These are phyloP conservation scores for Limulus polyphemus DNA, from an alignment of 2,888 invertebrate genomes.

Conservation along the genomic window DNA sequence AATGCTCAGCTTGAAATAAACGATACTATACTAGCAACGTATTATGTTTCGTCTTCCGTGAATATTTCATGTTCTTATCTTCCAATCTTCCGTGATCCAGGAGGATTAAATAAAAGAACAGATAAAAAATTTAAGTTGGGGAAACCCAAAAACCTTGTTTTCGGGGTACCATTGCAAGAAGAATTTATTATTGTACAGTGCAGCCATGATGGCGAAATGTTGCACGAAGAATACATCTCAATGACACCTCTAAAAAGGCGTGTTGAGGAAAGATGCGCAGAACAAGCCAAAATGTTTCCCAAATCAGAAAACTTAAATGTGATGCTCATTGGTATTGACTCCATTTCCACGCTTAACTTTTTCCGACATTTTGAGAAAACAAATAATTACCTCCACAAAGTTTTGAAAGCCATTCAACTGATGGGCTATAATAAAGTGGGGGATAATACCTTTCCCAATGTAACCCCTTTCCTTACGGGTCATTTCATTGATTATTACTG, in stretches of 20 bases:
- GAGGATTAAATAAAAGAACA: slow-evolving; percentile 9
- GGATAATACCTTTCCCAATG: slow-evolving; percentile 38
- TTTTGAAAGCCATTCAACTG: slow-evolving; percentile 56
- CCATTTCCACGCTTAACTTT: slow-evolving; percentile 65
- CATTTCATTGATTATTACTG: slow-evolving; percentile 24
- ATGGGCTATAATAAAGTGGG: slow-evolving; percentile 53
- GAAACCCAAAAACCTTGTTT: slow-evolving; percentile 7
- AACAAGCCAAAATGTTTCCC: slow-evolving; percentile 2
- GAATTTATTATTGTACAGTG: slow-evolving; percentile 21
- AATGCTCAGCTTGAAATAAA: too few relatives aligned
- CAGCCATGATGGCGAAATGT: slow-evolving; percentile 8
- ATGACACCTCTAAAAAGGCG: slow-evolving; percentile 17
- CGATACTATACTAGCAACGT: too few relatives aligned
- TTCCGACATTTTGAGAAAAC: slow-evolving; percentile 62
- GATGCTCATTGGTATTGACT: slow-evolving; percentile 68
- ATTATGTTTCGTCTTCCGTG: neutral
- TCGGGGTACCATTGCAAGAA: slow-evolving; percentile 15
- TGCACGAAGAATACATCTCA: slow-evolving; percentile 17
- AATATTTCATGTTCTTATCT: slow-evolving; percentile 10
- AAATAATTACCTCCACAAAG: slow-evolving; percentile 47
- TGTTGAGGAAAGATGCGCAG: slow-evolving; percentile 10
- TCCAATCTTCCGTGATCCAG: slow-evolving; percentile 15
- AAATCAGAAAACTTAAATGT: slow-evolving; percentile 46
- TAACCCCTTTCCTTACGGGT: slow-evolving; percentile 32
- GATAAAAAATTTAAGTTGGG: slow-evolving; percentile 17